Evolutionary conservation across 2,888 invertebrate genomes (phyloP).

Genomic region (Drosophila mercatorum): DNA sequence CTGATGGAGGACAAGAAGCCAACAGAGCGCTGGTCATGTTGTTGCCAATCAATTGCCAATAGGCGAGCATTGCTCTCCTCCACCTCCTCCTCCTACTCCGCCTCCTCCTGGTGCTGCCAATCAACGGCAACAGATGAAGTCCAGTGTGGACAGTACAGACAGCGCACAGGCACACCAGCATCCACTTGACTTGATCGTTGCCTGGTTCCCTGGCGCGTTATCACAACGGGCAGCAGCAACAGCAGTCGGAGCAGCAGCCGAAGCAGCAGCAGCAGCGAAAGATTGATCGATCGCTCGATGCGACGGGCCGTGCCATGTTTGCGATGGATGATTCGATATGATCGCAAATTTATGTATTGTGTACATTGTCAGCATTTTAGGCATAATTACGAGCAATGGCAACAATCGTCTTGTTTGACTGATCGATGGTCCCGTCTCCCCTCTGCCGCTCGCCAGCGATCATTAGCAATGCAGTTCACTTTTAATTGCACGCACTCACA

Average conservation of each 20-base stretch:
- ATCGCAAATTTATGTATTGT: slow-evolving; percentile 75
- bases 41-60: slow-evolving; percentile 78
- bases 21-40: slow-evolving; percentile 70
- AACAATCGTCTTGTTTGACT: slow-evolving; percentile 31
- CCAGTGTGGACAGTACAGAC: slow-evolving; percentile 82
- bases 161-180: slow-evolving; percentile 63
- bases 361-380: slow-evolving; percentile 74
- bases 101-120: slow-evolving; percentile 62
- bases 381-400: slow-evolving; percentile 68
- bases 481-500: slow-evolving; percentile 70
- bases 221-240: slow-evolving; percentile 60
- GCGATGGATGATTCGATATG: slow-evolving; percentile 73
- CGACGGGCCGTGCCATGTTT: slow-evolving; percentile 42
- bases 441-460: slow-evolving; percentile 15
- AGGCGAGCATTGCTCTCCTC: slow-evolving; percentile 44
- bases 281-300: slow-evolving; percentile 56
- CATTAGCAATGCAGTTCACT: slow-evolving; percentile 68
- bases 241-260: slow-evolving; percentile 16
- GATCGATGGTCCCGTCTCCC: slow-evolving; percentile 39
- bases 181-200: slow-evolving; percentile 39
- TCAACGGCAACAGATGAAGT: slow-evolving; percentile 78
- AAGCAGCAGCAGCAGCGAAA: slow-evolving; percentile 26
- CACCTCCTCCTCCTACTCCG: slow-evolving; percentile 1
- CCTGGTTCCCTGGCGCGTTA: slow-evolving; percentile 66
- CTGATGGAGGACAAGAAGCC: slow-evolving; percentile 43